Conservation (phyloP, 37 sponge, comb jelly and placozoan genomes). For the Aphrocallistes beatrix region DNA sequence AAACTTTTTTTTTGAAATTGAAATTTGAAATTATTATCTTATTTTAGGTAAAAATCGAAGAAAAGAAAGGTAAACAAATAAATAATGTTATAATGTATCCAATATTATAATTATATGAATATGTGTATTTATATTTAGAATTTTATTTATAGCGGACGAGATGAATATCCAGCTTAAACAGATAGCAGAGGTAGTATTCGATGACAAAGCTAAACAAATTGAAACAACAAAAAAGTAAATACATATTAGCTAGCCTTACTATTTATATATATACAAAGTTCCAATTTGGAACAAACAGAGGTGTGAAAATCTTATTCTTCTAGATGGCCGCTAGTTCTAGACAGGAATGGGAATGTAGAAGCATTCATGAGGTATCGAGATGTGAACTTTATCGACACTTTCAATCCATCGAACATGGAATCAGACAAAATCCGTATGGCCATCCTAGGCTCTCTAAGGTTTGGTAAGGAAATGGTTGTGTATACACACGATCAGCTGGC, state of each 20-base stretch:
- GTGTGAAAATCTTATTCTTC: too few species aligned
- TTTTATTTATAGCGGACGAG: background rate
- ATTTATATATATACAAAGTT: too few species aligned
- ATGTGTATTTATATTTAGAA: background rate
- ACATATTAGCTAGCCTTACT: too few species aligned
- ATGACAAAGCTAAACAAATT: background rate
- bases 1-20: too few species aligned
- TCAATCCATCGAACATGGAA: background rate
- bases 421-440: background rate
- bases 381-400: background rate
- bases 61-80: background rate
- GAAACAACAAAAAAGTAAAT: constrained; percentile 4
- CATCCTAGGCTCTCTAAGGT: background rate
- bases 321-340: background rate
- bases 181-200: background rate
- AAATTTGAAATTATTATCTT: too few species aligned
- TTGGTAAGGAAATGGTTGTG: background rate
- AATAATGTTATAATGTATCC: background rate
- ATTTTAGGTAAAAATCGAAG: background rate
- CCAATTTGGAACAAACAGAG: too few species aligned
- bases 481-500: background rate
- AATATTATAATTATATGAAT: background rate
- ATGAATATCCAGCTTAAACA: background rate
- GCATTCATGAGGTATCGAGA: constrained; percentile 18
- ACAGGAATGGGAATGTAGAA: background rate